Conservation (phyloP, 2,797 vertebrate genomes). For the Odontamblyopus lacepedii region DNA sequence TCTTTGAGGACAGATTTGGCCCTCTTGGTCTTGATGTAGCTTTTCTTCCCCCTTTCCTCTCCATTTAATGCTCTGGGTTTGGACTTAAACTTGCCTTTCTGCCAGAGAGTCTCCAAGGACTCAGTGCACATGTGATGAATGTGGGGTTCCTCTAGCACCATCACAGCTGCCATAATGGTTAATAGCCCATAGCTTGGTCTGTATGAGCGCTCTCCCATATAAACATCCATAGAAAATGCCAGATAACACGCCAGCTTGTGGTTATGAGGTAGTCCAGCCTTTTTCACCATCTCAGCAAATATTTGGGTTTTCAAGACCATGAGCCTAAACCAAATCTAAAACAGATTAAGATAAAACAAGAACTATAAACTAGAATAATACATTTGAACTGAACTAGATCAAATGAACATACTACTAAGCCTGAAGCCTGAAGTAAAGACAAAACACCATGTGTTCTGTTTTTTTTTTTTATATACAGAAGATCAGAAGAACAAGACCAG, state of each 20-base stretch:
- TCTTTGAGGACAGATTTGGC: slow-evolving; percentile 43
- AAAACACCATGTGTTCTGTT: no score
- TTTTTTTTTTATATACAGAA: no score
- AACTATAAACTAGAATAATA: background rate
- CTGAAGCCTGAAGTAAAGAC: no score
- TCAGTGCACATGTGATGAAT: slow-evolving; percentile 31
- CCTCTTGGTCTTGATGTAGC: slow-evolving; percentile 20
- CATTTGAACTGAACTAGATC: background rate
- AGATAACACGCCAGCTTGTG: slow-evolving; percentile 43
- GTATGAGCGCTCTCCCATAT: slow-evolving; percentile 32
- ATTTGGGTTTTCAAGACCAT: background rate
- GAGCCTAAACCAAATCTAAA: background rate
- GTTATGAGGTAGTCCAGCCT: slow-evolving; percentile 47
- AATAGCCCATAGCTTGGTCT: slow-evolving; percentile 36
- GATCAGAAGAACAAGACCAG: no score
- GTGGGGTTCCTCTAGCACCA: slow-evolving; percentile 47
- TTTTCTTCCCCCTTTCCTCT: slow-evolving; percentile 28
- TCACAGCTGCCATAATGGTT: slow-evolving; percentile 55
- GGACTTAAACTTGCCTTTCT: slow-evolving; percentile 30
- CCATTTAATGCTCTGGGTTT: slow-evolving; percentile 46
- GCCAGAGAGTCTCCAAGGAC: slow-evolving; percentile 20
- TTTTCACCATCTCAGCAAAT: slow-evolving; percentile 1
- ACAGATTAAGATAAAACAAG: background rate
- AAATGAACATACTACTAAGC: background rate
- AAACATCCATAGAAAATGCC: slow-evolving; percentile 38